phyloP scores from a whole-genome alignment of 2,113 vertebrate genomes.

The Laticauda laticaudata region DNA sequence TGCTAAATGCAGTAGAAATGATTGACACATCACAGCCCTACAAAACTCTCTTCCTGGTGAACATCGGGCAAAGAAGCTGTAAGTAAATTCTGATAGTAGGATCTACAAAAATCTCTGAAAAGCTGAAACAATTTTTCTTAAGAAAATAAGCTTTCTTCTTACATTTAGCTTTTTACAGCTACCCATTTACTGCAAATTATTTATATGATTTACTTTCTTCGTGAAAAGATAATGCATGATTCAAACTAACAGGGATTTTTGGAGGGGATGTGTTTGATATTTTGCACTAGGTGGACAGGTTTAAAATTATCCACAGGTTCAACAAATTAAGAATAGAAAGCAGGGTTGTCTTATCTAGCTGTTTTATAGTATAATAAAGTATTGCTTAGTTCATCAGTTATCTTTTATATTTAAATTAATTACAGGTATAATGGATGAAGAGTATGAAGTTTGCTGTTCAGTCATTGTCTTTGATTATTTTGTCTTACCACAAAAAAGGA shows the following conservation, averaged over 20 bases:
- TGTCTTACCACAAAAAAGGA: not conserved
- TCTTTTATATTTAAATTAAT: not conserved
- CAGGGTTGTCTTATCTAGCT: not conserved
- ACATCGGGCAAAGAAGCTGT: not conserved
- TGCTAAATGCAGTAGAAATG: not conserved
- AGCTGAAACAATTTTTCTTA: not conserved
- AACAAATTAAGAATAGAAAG: not conserved
- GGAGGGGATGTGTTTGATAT: not conserved
- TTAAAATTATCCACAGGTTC: not conserved
- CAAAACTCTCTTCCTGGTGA: not conserved
- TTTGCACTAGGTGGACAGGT: not conserved
- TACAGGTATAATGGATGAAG: not conserved
- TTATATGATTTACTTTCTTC: not conserved
- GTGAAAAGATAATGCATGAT: not conserved
- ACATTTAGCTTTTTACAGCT: not conserved
- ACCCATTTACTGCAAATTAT: not conserved
- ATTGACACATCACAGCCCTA: not conserved
- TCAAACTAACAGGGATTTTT: not conserved
- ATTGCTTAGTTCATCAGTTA: not conserved
- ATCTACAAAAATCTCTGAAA: not conserved
- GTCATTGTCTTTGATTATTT: not conserved
- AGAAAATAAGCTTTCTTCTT: not conserved
- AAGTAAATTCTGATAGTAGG: not conserved
- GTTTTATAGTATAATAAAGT: not conserved
- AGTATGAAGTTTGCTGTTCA: not conserved